These are phyloP conservation scores for Eumerus sabulonum DNA, from an alignment of 2,888 invertebrate species.

Conservation along the genomic window DNA sequence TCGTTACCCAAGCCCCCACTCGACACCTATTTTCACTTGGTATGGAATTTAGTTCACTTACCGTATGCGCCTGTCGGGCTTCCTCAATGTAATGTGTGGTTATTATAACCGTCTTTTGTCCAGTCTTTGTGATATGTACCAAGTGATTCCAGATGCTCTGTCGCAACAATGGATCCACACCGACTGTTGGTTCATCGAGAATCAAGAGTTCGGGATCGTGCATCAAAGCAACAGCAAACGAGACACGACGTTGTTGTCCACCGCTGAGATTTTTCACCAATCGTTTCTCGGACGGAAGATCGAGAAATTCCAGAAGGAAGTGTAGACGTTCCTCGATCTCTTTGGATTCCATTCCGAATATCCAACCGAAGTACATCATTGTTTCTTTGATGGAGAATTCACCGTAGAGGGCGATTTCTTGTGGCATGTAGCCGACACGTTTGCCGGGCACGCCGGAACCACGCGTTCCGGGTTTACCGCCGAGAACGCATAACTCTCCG, in stretches of 20 bases:
- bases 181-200: conserved; percentile 95
- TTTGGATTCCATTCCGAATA: conserved; percentile 92
- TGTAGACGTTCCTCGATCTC: conserved; percentile 90
- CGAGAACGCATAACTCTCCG: conserved; percentile 94
- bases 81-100: conserved; percentile 98
- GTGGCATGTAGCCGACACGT: conserved; percentile 98
- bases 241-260: conserved; percentile 93
- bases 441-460: conserved; percentile 96
- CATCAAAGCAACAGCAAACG: conserved; percentile 94
- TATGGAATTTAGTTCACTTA: conserved; percentile 79
- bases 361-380: conserved; percentile 97
- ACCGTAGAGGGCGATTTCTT: conserved; percentile 93
- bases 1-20: too few species aligned
- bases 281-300: conserved; percentile 91
- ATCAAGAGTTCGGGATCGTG: conserved; percentile 95
- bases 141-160: conserved; percentile 97
- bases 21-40: too few species aligned
- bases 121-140: conserved; percentile 92
- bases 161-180: conserved; percentile 92
- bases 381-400: conserved; percentile 97
- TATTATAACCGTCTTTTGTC: conserved; percentile 94
- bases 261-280: conserved; percentile 91
- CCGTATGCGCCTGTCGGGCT: conserved; percentile 93
- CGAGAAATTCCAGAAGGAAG: conserved; percentile 93
- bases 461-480: conserved; percentile 92